These are phyloP conservation scores for Chouioia cunea DNA, from an alignment of 2,888 invertebrate genomes.

Conservation along the genomic window DNA sequence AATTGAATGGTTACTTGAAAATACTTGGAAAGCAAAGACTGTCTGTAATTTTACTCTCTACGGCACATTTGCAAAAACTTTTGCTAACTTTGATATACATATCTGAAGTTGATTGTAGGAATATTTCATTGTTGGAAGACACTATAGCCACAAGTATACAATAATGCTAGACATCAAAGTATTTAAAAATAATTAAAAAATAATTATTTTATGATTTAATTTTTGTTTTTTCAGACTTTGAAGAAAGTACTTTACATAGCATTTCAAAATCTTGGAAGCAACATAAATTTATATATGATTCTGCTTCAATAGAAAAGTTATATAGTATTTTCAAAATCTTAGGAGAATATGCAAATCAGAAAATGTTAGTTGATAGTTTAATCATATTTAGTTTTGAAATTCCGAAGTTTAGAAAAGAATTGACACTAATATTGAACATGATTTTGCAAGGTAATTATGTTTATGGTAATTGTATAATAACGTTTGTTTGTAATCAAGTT, in stretches of 20 bases:
- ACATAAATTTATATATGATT: conserved; percentile 73
- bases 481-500: conserved; percentile 13
- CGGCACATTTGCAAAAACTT: conserved; percentile 72
- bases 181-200: neutral
- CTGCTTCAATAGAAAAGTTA: conserved; percentile 70
- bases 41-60: conserved; percentile 72
- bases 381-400: conserved; percentile 73
- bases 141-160: conserved; percentile 61
- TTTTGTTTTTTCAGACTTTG: conserved; percentile 61
- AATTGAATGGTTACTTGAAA: conserved; percentile 77
- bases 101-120: conserved; percentile 70
- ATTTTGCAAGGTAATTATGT: conserved; percentile 68
- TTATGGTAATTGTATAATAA: conserved; percentile 8
- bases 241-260: conserved; percentile 62
- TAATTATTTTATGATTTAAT: neutral
- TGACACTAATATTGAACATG: conserved; percentile 74
- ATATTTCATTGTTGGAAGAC: conserved; percentile 72
- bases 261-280: conserved; percentile 74
- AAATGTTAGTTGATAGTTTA: conserved; percentile 75
- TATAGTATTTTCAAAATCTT: conserved; percentile 72
- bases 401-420: conserved; percentile 73
- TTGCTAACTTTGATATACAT: conserved; percentile 72
- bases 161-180: conserved; percentile 10
- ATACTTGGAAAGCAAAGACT: conserved; percentile 73
- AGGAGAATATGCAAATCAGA: conserved; percentile 71